Percentiles rank a stretch among this genome's conserved stretches.
Conservation (phyloP, 1,140 invertebrate genomes). For the Panagrolaimus sp. region DNA sequence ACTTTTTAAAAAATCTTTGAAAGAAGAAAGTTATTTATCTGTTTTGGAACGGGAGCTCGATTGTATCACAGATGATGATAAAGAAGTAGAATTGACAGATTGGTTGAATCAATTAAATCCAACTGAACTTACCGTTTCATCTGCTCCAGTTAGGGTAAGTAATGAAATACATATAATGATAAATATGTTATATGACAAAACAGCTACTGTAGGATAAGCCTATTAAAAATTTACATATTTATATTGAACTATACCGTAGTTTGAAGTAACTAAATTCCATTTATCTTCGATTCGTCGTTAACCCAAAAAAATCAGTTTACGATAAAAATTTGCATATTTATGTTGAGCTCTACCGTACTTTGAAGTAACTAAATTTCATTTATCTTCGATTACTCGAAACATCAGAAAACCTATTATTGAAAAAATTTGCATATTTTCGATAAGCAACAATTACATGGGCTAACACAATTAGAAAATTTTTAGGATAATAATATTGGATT, state of each 20-base stretch:
- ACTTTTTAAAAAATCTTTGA: neutral
- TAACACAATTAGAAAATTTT: too few species aligned
- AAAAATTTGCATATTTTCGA: too few species aligned
- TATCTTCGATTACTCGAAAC: too few species aligned
- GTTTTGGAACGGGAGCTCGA: neutral
- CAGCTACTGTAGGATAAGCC: neutral
- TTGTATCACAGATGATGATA: constrained; percentile 8
- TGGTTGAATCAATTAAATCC: constrained; percentile 4
- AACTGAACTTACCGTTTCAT: neutral
- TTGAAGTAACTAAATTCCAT: too few species aligned
- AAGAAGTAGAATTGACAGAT: neutral
- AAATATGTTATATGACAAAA: neutral
- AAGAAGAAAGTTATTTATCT: constrained; percentile 1
- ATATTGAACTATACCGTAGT: neutral
- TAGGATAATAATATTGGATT: too few species aligned
- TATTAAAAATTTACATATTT: neutral
- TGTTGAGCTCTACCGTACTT: too few species aligned
- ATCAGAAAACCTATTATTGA: too few species aligned
- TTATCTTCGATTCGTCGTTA: neutral
- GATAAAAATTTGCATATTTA: neutral
- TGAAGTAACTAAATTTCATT: too few species aligned
- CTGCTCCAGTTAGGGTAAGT: constrained; percentile 9
- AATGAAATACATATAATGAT: neutral
- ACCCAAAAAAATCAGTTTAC: neutral
- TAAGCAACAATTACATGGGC: too few species aligned